Conservation (phyloP, 2,113 vertebrate genomes). For the Nicator chloris region DNA sequence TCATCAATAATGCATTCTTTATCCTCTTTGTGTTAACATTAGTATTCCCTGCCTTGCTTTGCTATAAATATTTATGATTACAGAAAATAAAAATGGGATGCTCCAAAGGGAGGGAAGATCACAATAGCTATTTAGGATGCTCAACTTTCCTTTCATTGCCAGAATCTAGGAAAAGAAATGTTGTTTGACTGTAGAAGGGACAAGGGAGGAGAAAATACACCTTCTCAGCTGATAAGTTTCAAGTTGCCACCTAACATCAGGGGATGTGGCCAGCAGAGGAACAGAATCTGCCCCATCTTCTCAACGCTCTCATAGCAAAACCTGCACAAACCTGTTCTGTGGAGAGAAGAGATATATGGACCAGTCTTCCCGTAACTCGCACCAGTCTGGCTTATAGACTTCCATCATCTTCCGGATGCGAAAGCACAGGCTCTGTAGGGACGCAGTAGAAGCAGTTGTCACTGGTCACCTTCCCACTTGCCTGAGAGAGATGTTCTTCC, state of each 20-base stretch:
- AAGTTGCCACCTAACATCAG: not conserved
- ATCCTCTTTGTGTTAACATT: constrained; percentile 12
- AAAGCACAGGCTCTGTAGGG: constrained; percentile 86
- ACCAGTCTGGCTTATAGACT: constrained; percentile 95
- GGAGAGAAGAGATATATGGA: constrained; percentile 96
- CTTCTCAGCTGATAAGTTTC: not conserved
- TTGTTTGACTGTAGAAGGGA: not conserved
- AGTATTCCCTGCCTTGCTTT: constrained; percentile 6
- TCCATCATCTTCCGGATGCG: constrained; percentile 96
- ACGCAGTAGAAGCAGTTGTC: not conserved
- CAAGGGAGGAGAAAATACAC: not conserved
- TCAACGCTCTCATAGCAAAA: not conserved
- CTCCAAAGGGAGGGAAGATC: constrained; percentile 10
- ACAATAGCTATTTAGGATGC: constrained; percentile 2
- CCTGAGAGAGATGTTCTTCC: not conserved
- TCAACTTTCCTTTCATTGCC: not conserved
- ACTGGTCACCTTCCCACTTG: not conserved
- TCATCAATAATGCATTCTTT: not conserved
- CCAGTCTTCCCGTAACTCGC: constrained; percentile 90
- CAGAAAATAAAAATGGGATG: constrained; percentile 18
- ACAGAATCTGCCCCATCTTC: not conserved
- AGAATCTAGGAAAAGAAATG: not conserved
- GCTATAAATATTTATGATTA: constrained; percentile 50
- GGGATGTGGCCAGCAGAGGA: not conserved
- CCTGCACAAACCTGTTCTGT: constrained; percentile 83